Evolutionary conservation across 2,888 invertebrate species (phyloP), one percentile per base, ranked within the genome.

Genomic region (Morpho achilles): DNA sequence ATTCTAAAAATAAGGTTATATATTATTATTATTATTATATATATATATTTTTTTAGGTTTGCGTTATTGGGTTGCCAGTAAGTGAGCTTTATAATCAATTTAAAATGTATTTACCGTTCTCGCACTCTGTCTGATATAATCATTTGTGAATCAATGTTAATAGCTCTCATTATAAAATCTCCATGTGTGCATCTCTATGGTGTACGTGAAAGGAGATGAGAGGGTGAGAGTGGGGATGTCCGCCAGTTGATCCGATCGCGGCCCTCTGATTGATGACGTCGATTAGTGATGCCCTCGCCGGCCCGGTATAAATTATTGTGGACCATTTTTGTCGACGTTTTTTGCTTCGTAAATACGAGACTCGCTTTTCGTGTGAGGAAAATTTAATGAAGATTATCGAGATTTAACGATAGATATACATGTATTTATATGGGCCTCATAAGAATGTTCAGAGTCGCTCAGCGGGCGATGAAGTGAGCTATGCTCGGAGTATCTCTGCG

Each of bases 271-370:
- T 89, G 89, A 90, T 90, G 88, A 86, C 83, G 79, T 82, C 89
- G 89, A 89, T 90, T 89, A 89, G 87, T 85, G 89, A 86, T 86
- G 87, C 84, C 85, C 84, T 82, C 78, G 81, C 82, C 83, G 81
- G 78, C 79, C 78, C 77, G 77, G 85, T 86, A 88, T 88, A 88
- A 87, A 87, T 55, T 55, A 55, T 88, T 87, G 85, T 84, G 81
- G 81, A 82, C 75, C 81, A 55, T 55, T 55, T 55, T 55, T 55
- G 55, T 55, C 49, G 49, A 55, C 49, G 77, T 85, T 88, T 86
- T 87, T 87, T 86, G 79, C 82, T 77, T 74, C 74, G 75, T 74
- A 78, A 78, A 83, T 79, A 80, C 75, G 75, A 77, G 75, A 74
- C 71, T 66, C 69, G 69, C 66, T 75, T 79, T 82, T 81, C 79